Evolutionary conservation across 2,888 invertebrate genomes (phyloP).

Genomic region (Prionchulus punctatus): DNA sequence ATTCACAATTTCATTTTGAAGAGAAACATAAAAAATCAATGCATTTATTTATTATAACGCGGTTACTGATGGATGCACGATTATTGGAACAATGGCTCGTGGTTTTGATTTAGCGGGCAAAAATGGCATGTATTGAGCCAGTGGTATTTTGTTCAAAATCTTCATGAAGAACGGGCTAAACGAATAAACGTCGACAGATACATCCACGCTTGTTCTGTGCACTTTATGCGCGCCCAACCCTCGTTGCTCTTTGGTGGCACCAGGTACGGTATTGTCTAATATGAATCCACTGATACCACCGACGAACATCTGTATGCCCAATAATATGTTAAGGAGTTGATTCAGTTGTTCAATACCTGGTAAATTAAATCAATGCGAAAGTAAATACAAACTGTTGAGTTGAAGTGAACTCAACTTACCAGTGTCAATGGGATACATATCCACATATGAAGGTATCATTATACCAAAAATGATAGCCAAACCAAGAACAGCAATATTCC

Average conservation of each 20-base stretch:
- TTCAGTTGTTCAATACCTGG: conserved; percentile 14
- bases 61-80: too few relatives aligned
- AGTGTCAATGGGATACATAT: conserved; percentile 7
- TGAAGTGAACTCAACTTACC: too few relatives aligned
- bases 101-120: too few relatives aligned
- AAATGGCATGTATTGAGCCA: not conserved
- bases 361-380: conserved; percentile 6
- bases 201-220: too few relatives aligned
- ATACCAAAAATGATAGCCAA: conserved; percentile 70
- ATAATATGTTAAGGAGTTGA: conserved; percentile 21
- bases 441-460: conserved; percentile 34
- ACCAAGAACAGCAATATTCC: conserved; percentile 74
- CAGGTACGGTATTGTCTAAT: conserved; percentile 33
- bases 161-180: not conserved
- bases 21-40: too few relatives aligned
- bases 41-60: too few relatives aligned
- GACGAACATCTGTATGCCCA: conserved; percentile 31
- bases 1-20: too few relatives aligned
- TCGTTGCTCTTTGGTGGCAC: not conserved
- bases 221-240: too few relatives aligned
- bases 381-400: too few relatives aligned
- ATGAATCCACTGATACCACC: conserved; percentile 36
- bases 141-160: not conserved
- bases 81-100: too few relatives aligned
- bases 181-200: not conserved